Base-by-base conservation (phyloP, 2,888 invertebrate genomes). In the Phoenoteleia sp. region DNA sequence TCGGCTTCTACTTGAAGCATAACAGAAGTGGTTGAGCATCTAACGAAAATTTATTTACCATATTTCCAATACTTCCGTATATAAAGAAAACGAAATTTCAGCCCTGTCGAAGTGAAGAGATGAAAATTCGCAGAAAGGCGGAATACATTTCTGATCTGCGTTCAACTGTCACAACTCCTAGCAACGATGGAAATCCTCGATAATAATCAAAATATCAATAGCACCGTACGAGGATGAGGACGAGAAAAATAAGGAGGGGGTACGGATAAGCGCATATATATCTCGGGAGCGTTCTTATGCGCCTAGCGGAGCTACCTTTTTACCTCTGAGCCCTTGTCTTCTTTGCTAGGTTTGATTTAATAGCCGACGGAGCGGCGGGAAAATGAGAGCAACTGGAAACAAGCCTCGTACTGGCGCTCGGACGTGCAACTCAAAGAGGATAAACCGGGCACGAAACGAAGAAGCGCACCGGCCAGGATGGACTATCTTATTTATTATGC, bases 381-480 rank as follows among this genome's bases (percentile, higher is more conserved):
- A 88, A 90, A 90, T 89, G 87, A 89, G 89, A 90, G 89, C 89
- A 89, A 90, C 89, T 89, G 89, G 87, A 85, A 67, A 47, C 33
- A 47, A 88, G 58, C 80, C 87, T 86, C 84, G 77, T 69, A 80
- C 85, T 81, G 81, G 77, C 75, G 74, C 86, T 86, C 84, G 85
- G 81, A 87, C 86, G 86, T 86, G 85, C 87, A 77, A 76, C 84
- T 84, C 81, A 71, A 81, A 72, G 87, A 81, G 85, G 74, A 85
- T 81, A 85, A 85, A 64, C 71, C 72, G 62, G 49, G 75, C 75
- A 79, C 67, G 79, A 77, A 81, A 74, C 69, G 71, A 76, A 85
- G 85, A 81, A 84, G 87, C 72, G 76, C 87, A 85, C 84, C 87
- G 88, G 82, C 86, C 75, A 77, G 69, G 81, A 79, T 54, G 45